Evolutionary conservation across 2,113 vertebrate species (phyloP), one percentile per base, ranked within the genome.

Genomic region (Myxocyprinus asiaticus): DNA sequence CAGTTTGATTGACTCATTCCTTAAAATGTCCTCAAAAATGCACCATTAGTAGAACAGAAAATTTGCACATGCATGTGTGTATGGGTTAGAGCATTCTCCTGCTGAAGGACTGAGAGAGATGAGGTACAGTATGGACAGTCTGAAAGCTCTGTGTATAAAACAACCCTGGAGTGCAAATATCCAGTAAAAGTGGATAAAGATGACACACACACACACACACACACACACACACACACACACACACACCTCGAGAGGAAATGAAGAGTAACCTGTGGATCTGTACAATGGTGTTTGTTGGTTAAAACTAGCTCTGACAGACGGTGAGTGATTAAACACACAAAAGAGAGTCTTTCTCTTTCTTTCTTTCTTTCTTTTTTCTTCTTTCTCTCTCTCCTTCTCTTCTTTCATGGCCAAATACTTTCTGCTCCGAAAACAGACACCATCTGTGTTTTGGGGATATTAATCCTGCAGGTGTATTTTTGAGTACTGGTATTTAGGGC

Each of bases 401-500:
- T 70, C 55, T 59, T 72, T 72, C n/a, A n/a, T n/a, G n/a, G n/a
- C 10, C 68, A 45, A 65, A 77, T 77, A 73, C 78, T 50, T 83
- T 43, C 78, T 79, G 45, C 59, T 44, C 59, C 69, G 33, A 71
- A 71, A 64, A 70, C 76, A 82, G 5, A n/a, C 75, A 42, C 67
- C 83, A 80, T 69, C 77, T 81, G 72, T 85, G 78, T 71, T 50
- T 55, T 48, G 55, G 69, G 50, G 72, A 63, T 67, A 68, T 42
- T 51, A 80, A 56, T 47, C 61, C 17, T 7, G 42, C 86, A 85
- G 87, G 86, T 86, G 85, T 80, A 70, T 75, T 67, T 55, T 67
- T 79, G 55, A 11, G 6, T 55, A 33, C 43, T 78, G 80, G 78
- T 82, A 82, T 87, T 85, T 65, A 74, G 9, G n/a, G 59, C 78